Conservation (phyloP, 2,113 vertebrate species). For the Eretmodus cyanostictus region DNA sequence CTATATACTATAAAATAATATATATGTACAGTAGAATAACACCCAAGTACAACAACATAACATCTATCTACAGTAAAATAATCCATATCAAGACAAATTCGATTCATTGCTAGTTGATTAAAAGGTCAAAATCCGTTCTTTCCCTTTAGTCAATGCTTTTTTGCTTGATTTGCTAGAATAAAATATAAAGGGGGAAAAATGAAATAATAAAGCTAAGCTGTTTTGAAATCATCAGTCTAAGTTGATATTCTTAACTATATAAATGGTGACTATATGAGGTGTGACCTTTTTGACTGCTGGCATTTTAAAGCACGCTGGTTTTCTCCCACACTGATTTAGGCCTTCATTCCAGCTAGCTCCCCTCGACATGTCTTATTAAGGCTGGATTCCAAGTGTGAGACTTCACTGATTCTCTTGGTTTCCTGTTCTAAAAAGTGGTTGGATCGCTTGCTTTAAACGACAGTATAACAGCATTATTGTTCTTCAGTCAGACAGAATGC, state of each 20-base stretch:
- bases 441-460: not conserved
- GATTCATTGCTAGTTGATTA: not conserved
- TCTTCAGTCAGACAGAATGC: not conserved
- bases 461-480: not conserved
- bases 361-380: conserved; percentile 20
- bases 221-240: not conserved
- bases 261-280: not conserved
- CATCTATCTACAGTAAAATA: not conserved
- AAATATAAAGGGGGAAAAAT: not conserved
- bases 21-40: not conserved
- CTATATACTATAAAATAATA: not conserved
- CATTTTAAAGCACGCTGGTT: not conserved
- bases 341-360: not conserved
- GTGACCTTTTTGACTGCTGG: not conserved
- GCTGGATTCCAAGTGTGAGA: conserved; percentile 17
- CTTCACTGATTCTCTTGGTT: not conserved
- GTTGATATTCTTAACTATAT: not conserved
- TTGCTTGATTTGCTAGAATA: rapidly evolving
- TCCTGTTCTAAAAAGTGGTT: not conserved
- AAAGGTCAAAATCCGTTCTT: not conserved
- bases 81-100: not conserved
- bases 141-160: not conserved
- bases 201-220: not conserved
- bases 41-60: not conserved
- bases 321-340: not conserved